Conservation (phyloP, 2,888 invertebrate genomes). For the Holacanthella duospinosa region DNA sequence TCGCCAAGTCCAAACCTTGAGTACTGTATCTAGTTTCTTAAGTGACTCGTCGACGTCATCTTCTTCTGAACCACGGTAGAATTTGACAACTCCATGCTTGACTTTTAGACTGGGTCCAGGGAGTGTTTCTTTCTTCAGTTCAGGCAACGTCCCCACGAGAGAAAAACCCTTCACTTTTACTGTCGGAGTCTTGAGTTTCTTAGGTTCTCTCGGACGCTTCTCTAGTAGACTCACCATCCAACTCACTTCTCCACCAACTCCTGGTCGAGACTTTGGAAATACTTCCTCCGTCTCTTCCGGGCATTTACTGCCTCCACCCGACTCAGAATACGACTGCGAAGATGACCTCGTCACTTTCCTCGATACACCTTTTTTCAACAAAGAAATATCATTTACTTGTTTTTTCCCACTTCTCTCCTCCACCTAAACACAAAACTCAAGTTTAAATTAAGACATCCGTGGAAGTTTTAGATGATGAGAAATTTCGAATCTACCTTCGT, state of each 20-base stretch:
- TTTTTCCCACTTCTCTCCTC: too few species aligned
- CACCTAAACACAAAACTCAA: too few species aligned
- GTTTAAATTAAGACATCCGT: too few species aligned
- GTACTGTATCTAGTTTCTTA: slow-evolving; percentile 5
- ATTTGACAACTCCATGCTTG: slow-evolving; percentile 23
- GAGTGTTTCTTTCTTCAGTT: slow-evolving; percentile 6
- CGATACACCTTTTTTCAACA: too few species aligned
- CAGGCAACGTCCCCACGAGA: background rate
- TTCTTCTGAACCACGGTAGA: slow-evolving; percentile 27
- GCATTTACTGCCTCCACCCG: too few species aligned
- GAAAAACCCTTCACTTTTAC: background rate
- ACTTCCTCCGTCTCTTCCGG: too few species aligned
- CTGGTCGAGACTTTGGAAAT: too few species aligned
- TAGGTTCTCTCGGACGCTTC: background rate
- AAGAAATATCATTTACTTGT: too few species aligned
- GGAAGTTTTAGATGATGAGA: too few species aligned
- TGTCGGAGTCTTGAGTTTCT: background rate
- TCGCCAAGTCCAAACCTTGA: background rate
- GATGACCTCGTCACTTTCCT: too few species aligned
- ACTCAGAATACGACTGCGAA: too few species aligned
- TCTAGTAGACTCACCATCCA: background rate
- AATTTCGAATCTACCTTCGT: too few species aligned
- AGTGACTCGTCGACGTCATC: slow-evolving; percentile 26
- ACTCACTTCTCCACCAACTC: background rate
- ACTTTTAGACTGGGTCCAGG: slow-evolving; percentile 25